Evolutionary conservation across 2,113 vertebrate genomes (phyloP).

Genomic region (Aptenodytes forsteri): DNA sequence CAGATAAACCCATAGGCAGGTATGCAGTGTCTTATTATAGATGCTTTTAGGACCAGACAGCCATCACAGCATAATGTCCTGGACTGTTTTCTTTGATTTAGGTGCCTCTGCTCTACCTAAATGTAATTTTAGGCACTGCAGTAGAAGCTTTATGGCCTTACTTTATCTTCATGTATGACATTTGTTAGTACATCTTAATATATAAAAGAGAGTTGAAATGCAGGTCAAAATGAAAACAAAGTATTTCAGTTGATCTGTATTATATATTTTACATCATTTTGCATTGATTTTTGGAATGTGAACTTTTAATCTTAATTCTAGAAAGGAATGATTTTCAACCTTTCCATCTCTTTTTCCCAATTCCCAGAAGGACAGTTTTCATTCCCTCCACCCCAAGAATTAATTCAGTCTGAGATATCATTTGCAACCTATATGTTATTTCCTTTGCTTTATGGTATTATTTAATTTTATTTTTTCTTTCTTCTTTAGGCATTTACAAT

Average conservation of each 20-base stretch:
- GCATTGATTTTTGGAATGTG: background rate
- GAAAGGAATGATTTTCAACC: background rate
- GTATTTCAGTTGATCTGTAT: background rate
- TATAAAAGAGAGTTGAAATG: background rate
- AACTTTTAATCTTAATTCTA: background rate
- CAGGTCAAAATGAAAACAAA: background rate
- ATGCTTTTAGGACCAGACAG: background rate
- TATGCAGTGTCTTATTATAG: background rate
- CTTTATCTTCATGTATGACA: background rate
- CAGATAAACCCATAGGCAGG: background rate
- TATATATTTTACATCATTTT: background rate
- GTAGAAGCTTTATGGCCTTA: background rate
- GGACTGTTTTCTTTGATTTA: background rate
- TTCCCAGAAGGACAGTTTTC: background rate
- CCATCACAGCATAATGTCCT: background rate
- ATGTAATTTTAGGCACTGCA: background rate
- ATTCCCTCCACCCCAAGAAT: background rate
- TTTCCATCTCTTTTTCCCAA: background rate
- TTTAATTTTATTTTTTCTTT: background rate
- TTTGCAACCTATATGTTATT: background rate
- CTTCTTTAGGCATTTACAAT: background rate
- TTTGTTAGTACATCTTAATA: background rate
- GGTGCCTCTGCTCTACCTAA: background rate
- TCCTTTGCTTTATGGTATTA: background rate
- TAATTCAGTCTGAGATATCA: background rate